Evolutionary conservation across 1,140 invertebrate genomes (phyloP), one percentile per base, ranked within the genome.

Genomic region (Delia radicum): DNA sequence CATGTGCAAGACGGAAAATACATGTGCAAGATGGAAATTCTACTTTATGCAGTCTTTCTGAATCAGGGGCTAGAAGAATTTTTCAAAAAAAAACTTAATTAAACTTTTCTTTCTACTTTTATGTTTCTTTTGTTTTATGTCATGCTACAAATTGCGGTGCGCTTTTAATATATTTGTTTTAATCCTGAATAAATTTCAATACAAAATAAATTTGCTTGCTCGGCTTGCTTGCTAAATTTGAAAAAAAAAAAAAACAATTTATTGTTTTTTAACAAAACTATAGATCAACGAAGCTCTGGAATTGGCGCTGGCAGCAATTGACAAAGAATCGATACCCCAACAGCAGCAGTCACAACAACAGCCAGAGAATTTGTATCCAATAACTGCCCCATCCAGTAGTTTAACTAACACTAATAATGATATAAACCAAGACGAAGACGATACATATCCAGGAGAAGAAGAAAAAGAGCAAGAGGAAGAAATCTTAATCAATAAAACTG

Each of bases 251-350:
- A 26, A 15, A 74, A 71, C 29, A 73, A 3, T 27, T 28, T 2
- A 42, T 42, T 74, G 28, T 6, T 33, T 2, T 0, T 33, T 10
- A 33, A 33, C 13, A 12, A 12, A 42, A 29, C 26, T 71, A 80
- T 81, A 90, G 89, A 89, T 90, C 48, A 87, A 89, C 83, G 89
- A 90, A 85, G 89, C 89, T 80, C 82, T 90, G 81, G 89, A 90
- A 80, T 81, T 89, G 80, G 89, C 89, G 78, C 89, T 90, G 80
- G 86, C 89, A 85, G 88, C 89, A 78, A 87, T 90, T 76, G 89
- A 90, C 83, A 88, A 87, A 33, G 89, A 90, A 81, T 75, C 75
- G 77, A 78, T 61, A 75, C 77, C 74, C 74, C 74, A 75, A 42
- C 65, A 74, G 55, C 69, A 80, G 62, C 74, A 74, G 21, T 13